phyloP scores from a whole-genome alignment of 2,113 vertebrate species.

The Puffinus mauretanicus region DNA sequence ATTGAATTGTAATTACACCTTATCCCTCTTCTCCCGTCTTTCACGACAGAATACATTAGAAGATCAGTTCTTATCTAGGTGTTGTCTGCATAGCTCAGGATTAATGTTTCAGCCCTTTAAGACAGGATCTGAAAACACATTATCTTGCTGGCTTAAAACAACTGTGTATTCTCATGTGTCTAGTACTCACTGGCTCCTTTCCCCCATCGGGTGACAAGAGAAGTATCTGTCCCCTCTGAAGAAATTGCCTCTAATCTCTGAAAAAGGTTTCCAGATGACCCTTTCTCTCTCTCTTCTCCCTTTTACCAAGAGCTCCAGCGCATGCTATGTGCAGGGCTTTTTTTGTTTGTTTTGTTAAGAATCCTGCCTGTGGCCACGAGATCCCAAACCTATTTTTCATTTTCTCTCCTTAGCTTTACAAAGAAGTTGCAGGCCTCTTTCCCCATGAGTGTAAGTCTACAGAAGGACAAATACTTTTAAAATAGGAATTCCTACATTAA shows the following conservation, averaged over 20 bases:
- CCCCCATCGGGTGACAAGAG: neutral
- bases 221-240: slow-evolving; percentile 17
- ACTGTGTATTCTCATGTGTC: slow-evolving; percentile 8
- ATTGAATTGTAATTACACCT: neutral
- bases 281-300: neutral
- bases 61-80: slow-evolving; percentile 35
- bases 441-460: neutral
- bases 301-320: neutral
- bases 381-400: slow-evolving; percentile 17
- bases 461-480: neutral
- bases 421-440: neutral
- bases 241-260: slow-evolving; percentile 39
- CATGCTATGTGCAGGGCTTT: neutral
- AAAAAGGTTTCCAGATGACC: slow-evolving; percentile 34
- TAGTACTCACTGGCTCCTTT: neutral
- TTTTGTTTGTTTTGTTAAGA: slow-evolving; percentile 44
- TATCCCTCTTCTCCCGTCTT: neutral
- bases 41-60: neutral
- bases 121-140: neutral
- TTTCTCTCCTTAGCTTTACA: neutral
- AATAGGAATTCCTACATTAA: neutral
- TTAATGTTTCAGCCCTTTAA: slow-evolving; percentile 43
- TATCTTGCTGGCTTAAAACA: slow-evolving; percentile 6
- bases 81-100: neutral
- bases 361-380: neutral